Percentiles rank a stretch among this genome's conserved stretches.
phyloP scores from a whole-genome alignment of 1,140 invertebrate genomes.

The Drosophila baimaii region DNA sequence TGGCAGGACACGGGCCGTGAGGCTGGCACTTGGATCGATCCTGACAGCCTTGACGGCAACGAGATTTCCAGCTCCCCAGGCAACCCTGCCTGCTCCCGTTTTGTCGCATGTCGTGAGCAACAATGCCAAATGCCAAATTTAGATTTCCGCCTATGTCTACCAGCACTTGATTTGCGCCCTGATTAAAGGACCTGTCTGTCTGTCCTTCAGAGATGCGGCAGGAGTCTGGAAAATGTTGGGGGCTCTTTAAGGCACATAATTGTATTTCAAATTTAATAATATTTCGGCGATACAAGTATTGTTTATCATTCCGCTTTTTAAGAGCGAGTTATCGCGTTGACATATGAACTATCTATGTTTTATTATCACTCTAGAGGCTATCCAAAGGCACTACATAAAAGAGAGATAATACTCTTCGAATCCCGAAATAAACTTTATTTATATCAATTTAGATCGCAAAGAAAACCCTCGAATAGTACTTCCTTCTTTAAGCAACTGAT shows the following conservation, averaged over 20 bases:
- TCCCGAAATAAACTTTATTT: no score
- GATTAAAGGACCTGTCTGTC: constrained; percentile 37
- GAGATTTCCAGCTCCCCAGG: constrained; percentile 42
- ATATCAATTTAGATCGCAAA: not conserved
- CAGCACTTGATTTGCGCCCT: constrained; percentile 53
- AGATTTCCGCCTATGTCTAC: constrained; percentile 53
- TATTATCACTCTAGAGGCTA: no score
- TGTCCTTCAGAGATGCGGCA: not conserved
- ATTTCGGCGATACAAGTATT: not conserved
- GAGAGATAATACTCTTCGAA: no score
- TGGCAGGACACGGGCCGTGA: not conserved
- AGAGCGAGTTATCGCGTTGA: no score
- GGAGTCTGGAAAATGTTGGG: not conserved
- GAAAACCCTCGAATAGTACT: not conserved
- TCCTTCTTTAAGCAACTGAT: no score
- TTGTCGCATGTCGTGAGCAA: constrained; percentile 22
- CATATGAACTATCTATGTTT: no score
- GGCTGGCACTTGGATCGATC: not conserved
- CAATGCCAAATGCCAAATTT: constrained; percentile 63
- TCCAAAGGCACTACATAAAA: no score
- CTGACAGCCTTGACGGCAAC: constrained; percentile 28
- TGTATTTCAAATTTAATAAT: not conserved
- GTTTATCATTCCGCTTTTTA: not conserved
- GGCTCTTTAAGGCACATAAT: not conserved
- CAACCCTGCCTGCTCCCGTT: constrained; percentile 18